phyloP scores from a whole-genome alignment of 2,113 vertebrate genomes.

The Phalacrocorax brasilianus region DNA sequence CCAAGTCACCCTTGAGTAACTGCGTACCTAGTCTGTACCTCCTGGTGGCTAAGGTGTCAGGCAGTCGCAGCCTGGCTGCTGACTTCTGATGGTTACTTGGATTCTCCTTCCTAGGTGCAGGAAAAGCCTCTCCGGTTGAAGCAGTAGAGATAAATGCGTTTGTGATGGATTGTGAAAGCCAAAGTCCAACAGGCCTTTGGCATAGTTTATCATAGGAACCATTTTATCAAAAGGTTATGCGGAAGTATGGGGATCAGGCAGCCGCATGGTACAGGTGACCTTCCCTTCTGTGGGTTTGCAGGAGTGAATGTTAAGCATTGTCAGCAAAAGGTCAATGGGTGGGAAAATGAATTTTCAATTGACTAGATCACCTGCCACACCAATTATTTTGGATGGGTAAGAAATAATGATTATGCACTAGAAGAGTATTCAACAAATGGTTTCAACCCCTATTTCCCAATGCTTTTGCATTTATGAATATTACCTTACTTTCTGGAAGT shows the following conservation, averaged over 20 bases:
- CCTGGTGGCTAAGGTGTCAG: background rate
- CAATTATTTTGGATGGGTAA: background rate
- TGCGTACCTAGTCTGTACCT: rapidly evolving
- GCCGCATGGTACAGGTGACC: background rate
- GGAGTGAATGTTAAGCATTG: background rate
- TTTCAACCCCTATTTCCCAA: background rate
- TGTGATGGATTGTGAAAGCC: background rate
- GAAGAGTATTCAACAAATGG: background rate
- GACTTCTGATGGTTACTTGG: background rate
- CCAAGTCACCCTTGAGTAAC: background rate
- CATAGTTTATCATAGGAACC: background rate
- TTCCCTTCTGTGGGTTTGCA: background rate
- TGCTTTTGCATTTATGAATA: background rate
- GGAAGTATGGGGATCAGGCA: background rate
- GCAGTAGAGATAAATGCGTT: background rate
- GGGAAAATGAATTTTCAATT: background rate
- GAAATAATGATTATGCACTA: background rate
- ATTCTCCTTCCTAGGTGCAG: background rate
- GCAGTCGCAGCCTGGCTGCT: background rate
- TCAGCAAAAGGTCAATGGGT: background rate
- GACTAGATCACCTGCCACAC: background rate
- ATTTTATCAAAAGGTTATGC: background rate
- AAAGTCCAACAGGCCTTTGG: background rate
- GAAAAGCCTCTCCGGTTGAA: background rate
- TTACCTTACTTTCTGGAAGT: background rate